Evolutionary conservation across 1,140 invertebrate genomes (phyloP).

Genomic region (Drosophila bipectinata): DNA sequence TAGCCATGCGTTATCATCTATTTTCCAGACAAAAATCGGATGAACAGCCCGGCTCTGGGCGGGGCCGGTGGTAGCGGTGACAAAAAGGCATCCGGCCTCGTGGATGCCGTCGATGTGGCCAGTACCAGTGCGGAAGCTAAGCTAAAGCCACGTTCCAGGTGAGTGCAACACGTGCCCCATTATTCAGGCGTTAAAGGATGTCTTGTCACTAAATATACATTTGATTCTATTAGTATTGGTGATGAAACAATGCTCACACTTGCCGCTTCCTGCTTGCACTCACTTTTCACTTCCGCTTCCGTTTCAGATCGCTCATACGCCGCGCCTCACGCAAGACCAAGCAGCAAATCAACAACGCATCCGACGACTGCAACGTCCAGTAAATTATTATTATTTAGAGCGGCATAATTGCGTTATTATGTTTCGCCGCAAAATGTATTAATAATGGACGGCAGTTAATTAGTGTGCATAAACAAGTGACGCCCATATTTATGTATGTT

Average conservation of each 20-base stretch:
- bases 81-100: constrained; percentile 66
- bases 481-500: constrained; percentile 29
- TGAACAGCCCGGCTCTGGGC: constrained; percentile 74
- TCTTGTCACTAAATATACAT: background rate
- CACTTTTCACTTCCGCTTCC: constrained; percentile 3
- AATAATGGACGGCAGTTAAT: constrained; percentile 36
- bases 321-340: constrained; percentile 91
- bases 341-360: constrained; percentile 90
- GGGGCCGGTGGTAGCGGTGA: constrained; percentile 49
- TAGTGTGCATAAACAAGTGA: constrained; percentile 41
- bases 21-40: constrained; percentile 76
- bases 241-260: background rate
- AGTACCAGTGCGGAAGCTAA: constrained; percentile 71
- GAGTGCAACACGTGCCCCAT: constrained; percentile 26
- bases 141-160: constrained; percentile 79
- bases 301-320: constrained; percentile 89
- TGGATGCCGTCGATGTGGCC: constrained; percentile 75
- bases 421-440: constrained; percentile 27
- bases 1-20: constrained; percentile 17
- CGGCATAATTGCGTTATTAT: constrained; percentile 39
- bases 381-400: constrained; percentile 83
- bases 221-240: no score
- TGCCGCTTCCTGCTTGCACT: background rate
- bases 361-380: constrained; percentile 90
- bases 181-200: background rate